These are phyloP conservation scores for Alligator mississippiensis DNA, from an alignment of 2,113 vertebrate genomes.

Conservation along the genomic window DNA sequence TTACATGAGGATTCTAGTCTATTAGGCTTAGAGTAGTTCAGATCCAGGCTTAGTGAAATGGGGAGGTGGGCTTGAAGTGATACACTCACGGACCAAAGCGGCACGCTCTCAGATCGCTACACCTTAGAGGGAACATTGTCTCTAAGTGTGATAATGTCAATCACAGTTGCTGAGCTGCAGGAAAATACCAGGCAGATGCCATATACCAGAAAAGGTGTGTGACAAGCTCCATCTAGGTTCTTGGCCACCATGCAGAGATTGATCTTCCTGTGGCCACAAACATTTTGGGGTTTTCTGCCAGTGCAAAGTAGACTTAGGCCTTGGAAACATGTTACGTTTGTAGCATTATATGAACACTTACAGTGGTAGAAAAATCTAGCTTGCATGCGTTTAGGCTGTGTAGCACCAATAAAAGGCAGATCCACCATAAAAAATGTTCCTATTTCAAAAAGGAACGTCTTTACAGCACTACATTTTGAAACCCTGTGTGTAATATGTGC, in stretches of 20 bases:
- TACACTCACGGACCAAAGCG: too few species aligned
- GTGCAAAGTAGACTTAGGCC: not conserved
- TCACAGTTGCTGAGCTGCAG: rapidly evolving
- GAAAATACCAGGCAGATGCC: not conserved
- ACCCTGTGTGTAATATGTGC: too few species aligned
- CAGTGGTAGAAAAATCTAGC: not conserved
- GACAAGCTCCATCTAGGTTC: not conserved
- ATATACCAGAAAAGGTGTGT: not conserved
- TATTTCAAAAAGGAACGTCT: not conserved
- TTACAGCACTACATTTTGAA: too few species aligned
- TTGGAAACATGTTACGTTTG: too few species aligned
- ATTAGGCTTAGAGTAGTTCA: too few species aligned
- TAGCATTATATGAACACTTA: not conserved
- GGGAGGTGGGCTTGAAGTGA: too few species aligned
- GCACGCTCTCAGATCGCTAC: too few species aligned
- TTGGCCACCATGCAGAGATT: not conserved
- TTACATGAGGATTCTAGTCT: too few species aligned
- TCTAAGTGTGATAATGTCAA: not conserved
- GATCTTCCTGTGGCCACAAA: not conserved
- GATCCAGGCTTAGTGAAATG: too few species aligned
- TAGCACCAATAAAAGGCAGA: too few species aligned
- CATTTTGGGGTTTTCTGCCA: rapidly evolving
- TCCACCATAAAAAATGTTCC: not conserved
- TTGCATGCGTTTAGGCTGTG: not conserved
- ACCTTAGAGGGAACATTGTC: too few species aligned